Conservation (phyloP, 2,888 invertebrate species). For the Marasmarcha lunaedactyla region DNA sequence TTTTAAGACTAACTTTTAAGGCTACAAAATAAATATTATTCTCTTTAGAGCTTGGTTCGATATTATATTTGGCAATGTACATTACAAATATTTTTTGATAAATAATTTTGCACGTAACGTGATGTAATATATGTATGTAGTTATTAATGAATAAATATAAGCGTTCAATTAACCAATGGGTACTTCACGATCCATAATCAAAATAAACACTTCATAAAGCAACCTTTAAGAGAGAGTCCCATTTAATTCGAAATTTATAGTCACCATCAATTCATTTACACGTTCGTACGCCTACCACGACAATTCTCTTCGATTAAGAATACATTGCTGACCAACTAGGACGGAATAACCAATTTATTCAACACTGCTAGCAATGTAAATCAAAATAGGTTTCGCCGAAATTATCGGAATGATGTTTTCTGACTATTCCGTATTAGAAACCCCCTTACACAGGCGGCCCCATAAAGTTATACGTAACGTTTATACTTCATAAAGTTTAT, state of each 20-base stretch:
- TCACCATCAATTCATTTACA: constrained; percentile 27
- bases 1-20: too few species aligned
- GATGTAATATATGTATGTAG: too few species aligned
- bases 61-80: too few species aligned
- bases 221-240: constrained; percentile 59
- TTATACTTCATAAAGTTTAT: constrained; percentile 68
- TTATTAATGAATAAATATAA: too few species aligned
- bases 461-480: constrained; percentile 59
- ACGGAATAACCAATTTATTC: neutral
- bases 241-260: constrained; percentile 59
- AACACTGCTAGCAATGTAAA: too few species aligned
- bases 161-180: constrained; percentile 30
- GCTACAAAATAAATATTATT: too few species aligned
- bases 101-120: too few species aligned
- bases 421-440: neutral
- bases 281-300: neutral
- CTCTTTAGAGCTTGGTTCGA: too few species aligned
- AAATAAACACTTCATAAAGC: constrained; percentile 62
- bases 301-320: constrained; percentile 2
- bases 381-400: too few species aligned
- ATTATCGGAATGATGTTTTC: neutral
- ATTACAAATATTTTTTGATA: too few species aligned
- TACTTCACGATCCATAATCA: constrained; percentile 28
- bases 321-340: constrained; percentile 9
- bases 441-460: constrained; percentile 25